Evolutionary conservation across 2,113 vertebrate genomes (phyloP).

Genomic region (Menura novaehollandiae): DNA sequence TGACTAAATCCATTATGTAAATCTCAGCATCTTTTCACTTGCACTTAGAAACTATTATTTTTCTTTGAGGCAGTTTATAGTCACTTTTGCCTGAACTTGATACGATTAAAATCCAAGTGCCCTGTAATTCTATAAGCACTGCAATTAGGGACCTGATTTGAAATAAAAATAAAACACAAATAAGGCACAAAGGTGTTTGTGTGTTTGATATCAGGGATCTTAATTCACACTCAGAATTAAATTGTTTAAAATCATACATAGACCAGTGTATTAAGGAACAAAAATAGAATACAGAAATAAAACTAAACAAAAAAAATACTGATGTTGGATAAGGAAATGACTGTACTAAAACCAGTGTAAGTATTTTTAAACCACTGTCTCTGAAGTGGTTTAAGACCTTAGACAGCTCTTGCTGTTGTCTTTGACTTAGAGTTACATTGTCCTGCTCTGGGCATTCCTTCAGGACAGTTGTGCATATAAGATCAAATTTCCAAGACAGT

Average conservation of each 20-base stretch:
- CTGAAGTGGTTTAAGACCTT: not conserved
- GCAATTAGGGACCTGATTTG: not conserved
- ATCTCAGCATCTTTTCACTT: conserved; percentile 27
- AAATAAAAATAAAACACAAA: not conserved
- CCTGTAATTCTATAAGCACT: not conserved
- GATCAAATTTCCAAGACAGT: not conserved
- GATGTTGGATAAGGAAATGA: not conserved
- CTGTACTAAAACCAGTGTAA: not conserved
- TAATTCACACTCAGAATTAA: conserved; percentile 18
- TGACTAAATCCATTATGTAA: conserved; percentile 28
- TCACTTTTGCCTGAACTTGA: not conserved
- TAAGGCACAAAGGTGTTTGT: not conserved
- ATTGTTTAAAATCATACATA: not conserved
- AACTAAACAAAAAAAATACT: not conserved
- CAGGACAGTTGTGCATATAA: not conserved
- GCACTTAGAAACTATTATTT: conserved; percentile 30
- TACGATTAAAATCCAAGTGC: not conserved
- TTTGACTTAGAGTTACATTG: not conserved
- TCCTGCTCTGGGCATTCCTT: not conserved
- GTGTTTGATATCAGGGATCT: not conserved
- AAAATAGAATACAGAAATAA: not conserved
- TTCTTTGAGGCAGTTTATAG: not conserved
- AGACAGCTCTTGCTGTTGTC: not conserved
- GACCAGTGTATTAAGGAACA: not conserved
- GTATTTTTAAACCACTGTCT: not conserved